phyloP scores from a whole-genome alignment of 1,140 invertebrate genomes.

The Megalonaias nervosa region DNA sequence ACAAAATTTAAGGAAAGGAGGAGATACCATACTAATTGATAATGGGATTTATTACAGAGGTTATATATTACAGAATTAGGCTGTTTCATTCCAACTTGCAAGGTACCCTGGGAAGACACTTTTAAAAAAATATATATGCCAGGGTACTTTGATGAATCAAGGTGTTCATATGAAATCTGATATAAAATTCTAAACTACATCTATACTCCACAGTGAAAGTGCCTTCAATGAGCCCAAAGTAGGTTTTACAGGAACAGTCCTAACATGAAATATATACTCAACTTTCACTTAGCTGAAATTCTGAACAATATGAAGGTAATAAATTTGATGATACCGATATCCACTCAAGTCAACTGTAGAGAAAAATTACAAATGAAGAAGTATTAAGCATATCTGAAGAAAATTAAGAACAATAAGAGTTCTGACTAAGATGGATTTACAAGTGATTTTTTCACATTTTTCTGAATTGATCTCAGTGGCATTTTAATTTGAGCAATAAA shows the following conservation, averaged over 20 bases:
- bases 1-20: constrained; percentile 11
- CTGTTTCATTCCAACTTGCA: too few relatives aligned
- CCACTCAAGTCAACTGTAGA: constrained; percentile 1
- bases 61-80: not conserved
- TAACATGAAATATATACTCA: constrained; percentile 4
- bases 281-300: constrained; percentile 10
- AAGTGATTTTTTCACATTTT: constrained; percentile 37
- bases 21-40: constrained; percentile 1
- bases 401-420: constrained; percentile 8
- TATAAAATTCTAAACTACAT: too few relatives aligned
- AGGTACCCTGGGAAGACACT: not conserved
- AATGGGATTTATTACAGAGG: constrained; percentile 19
- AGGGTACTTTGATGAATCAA: too few relatives aligned
- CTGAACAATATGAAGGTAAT: constrained; percentile 10
- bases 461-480: constrained; percentile 20
- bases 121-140: constrained; percentile 27
- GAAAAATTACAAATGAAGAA: constrained; percentile 23
- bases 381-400: constrained; percentile 26
- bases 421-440: constrained; percentile 25
- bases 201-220: too few relatives aligned
- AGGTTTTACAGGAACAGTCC: too few relatives aligned
- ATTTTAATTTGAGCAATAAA: constrained; percentile 7
- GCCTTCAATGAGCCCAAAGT: too few relatives aligned
- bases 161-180: too few relatives aligned
- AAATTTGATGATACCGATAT: constrained; percentile 5